These are phyloP conservation scores for Homarus gammarus DNA, from an alignment of 2,888 invertebrate genomes.

Conservation along the genomic window DNA sequence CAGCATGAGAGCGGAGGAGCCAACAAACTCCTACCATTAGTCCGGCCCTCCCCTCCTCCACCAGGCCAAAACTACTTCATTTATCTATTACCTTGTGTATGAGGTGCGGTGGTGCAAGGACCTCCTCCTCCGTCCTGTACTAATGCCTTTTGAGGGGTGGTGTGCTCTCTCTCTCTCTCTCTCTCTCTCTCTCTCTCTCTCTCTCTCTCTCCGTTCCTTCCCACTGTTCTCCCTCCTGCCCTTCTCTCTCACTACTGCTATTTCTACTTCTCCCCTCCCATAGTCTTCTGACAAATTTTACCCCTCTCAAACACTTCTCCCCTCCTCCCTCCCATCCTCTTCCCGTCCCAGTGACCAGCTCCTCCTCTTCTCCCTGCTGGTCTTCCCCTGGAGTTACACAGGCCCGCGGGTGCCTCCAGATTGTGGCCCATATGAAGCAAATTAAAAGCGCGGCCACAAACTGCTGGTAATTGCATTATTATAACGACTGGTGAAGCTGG, in stretches of 20 bases:
- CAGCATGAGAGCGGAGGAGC: background rate
- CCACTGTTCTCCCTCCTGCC: background rate
- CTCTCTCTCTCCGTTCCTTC: too few species aligned
- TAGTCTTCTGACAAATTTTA: too few species aligned
- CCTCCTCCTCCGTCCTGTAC: background rate
- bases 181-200: background rate
- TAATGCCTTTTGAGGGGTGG: too few species aligned
- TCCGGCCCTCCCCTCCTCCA: background rate
- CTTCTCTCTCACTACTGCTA: background rate
- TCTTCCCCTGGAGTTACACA: background rate
- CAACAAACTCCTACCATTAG: too few species aligned
- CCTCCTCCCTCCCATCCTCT: background rate
- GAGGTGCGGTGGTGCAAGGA: background rate
- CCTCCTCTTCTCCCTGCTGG: background rate
- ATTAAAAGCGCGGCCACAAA: background rate
- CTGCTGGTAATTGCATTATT: background rate
- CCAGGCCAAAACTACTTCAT: background rate
- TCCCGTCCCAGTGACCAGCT: background rate
- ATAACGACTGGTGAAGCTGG: background rate
- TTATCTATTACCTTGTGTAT: background rate
- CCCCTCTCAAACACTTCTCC: too few species aligned
- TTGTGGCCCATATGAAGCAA: background rate
- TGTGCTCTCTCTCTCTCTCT: too few species aligned
- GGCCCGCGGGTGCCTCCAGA: background rate
- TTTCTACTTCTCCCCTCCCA: too few species aligned